phyloP scores from a whole-genome alignment of 1,140 invertebrate genomes.

The Antheraea pernyi region DNA sequence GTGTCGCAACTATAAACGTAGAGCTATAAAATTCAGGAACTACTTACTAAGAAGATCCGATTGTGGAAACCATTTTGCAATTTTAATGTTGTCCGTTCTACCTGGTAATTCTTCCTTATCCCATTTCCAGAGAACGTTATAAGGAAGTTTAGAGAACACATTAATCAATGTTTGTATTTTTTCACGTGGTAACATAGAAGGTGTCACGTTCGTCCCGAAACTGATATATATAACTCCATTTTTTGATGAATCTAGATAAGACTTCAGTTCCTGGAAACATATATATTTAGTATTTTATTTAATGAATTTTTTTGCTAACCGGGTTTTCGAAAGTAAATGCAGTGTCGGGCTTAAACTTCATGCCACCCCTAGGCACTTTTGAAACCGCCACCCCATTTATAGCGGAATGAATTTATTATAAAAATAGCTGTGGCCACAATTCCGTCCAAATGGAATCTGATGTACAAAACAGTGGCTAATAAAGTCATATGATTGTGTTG shows the following conservation, averaged over 20 bases:
- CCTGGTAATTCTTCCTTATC: conserved; percentile 49
- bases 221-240: conserved; percentile 82
- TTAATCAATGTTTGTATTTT: conserved; percentile 62
- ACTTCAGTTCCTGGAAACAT: conserved; percentile 69
- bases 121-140: conserved; percentile 77
- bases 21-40: background rate
- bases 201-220: conserved; percentile 79
- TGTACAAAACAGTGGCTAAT: too few relatives aligned
- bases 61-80: conserved; percentile 79
- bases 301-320: background rate
- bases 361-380: too few relatives aligned
- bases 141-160: conserved; percentile 65
- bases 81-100: conserved; percentile 69
- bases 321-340: too few relatives aligned
- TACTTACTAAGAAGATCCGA: conserved; percentile 57
- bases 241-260: conserved; percentile 77
- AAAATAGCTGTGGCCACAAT: too few relatives aligned
- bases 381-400: too few relatives aligned
- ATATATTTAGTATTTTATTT: background rate
- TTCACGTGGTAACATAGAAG: conserved; percentile 57
- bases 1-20: too few relatives aligned
- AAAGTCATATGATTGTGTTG: too few relatives aligned
- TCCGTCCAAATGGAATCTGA: too few relatives aligned
- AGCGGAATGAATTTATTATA: too few relatives aligned
- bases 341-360: too few relatives aligned